A percentile compares a stretch with the other conserved stretches of the same genome.
Evolutionary conservation across 2,113 vertebrate species (phyloP).

Genomic region (Ictalurus punctatus): DNA sequence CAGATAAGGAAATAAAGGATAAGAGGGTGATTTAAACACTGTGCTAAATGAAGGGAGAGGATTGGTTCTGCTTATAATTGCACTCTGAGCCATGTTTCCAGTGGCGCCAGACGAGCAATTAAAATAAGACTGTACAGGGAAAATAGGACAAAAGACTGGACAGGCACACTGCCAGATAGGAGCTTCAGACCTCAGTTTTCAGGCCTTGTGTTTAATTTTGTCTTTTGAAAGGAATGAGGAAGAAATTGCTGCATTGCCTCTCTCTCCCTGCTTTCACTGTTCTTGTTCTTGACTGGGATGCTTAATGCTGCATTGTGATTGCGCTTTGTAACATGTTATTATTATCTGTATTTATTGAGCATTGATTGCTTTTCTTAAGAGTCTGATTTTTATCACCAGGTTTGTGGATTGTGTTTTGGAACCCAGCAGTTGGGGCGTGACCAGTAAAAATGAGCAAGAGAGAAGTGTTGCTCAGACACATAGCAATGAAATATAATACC

Average conservation of each 20-base stretch:
- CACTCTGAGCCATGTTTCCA: background rate
- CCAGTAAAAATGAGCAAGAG: background rate
- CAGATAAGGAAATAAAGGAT: background rate
- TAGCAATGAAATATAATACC: background rate
- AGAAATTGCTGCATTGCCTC: background rate
- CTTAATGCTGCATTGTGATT: slow-evolving; percentile 9
- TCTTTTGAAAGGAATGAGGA: slow-evolving; percentile 16
- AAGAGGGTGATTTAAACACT: background rate
- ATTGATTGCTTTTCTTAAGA: slow-evolving; percentile 6
- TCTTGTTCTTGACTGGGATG: background rate
- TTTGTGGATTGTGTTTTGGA: background rate
- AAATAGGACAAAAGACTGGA: slow-evolving; percentile 12
- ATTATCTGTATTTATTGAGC: background rate
- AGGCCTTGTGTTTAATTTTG: background rate
- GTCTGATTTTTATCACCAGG: background rate
- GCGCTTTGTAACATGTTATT: slow-evolving; percentile 15
- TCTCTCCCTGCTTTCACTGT: background rate
- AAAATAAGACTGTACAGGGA: slow-evolving; percentile 9
- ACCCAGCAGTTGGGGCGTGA: background rate
- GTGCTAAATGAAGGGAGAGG: background rate
- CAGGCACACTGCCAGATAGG: background rate
- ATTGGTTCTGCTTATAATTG: slow-evolving; percentile 29
- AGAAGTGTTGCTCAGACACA: background rate
- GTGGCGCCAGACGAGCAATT: slow-evolving; percentile 6
- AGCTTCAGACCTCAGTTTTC: background rate